Base-by-base conservation (phyloP, 2,888 invertebrate genomes). In the Gnatocerus cornutus region DNA sequence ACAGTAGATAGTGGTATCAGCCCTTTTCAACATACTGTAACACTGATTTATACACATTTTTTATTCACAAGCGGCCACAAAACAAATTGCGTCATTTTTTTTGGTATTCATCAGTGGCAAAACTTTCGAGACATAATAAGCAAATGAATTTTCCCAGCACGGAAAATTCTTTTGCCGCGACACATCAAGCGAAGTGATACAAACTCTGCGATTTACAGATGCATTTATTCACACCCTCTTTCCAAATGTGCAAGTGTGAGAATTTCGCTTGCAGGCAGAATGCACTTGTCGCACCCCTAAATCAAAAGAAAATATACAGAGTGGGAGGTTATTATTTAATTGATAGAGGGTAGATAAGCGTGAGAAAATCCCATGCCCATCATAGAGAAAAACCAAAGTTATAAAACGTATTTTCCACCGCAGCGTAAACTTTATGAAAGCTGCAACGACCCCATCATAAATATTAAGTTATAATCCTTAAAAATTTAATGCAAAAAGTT, bases 281-380 rank as follows among this genome's bases (percentile, higher is more conserved):
- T 73, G 75, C 78, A 79, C 78, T 79, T 78, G 78, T 76, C 77
- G 73, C 74, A 63, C 68, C 55, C 68, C 62, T n/a, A 33, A 30
- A 14, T 29, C 48, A 16, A 21, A 13, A 16, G 12, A 41, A 50
- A 39, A 39, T 37, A 41, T 46, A 16, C 10, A 12, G 58, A 46
- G 46, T 9, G n/a, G 33, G 30, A 14, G 14, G 7, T 59, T 30
- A 46, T 46, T 46, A 30, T 46, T 56, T 45, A 45, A 45, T 45
- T 59, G 45, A 59, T 30, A 30, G 33, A 33, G 33, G 33, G 33
- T 33, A n/a, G n/a, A 33, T 9, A n/a, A 33, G 33, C 33, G 7
- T 21, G 21, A 3, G 21, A 21, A 21, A 21, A 4, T n/a, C n/a
- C n/a, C n/a, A n/a, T n/a, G n/a, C n/a, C n/a, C n/a, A n/a, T n/a